Base-by-base conservation (phyloP, 92 coral and sea anemone species). In the Porites lobata region DNA sequence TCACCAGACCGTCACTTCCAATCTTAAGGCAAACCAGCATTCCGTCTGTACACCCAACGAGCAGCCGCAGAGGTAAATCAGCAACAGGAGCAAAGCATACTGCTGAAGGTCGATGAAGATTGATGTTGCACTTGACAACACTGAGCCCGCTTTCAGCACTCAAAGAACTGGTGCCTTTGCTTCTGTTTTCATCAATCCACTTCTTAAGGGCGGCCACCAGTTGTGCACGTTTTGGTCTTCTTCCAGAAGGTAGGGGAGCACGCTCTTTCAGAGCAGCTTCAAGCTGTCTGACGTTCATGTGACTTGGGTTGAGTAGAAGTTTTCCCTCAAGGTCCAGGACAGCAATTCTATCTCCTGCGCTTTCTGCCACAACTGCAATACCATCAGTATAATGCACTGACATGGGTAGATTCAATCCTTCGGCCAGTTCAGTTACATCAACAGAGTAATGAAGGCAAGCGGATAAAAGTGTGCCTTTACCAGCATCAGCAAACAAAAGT, bases 401-500 rank as follows among this genome's bases (percentile, higher is more conserved):
- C 87, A 59, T 61, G 57, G 80, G 87, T n/a, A 83, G 72, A 11
- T 70, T 51, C 67, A 71, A 71, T 14, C 79, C 87, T 70, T 83
- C 72, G 8, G 79, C 79, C 66, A 83, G 50, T 51, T 83, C 87
- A 7, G 58, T 52, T 18, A 29, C 87, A 54, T 83, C 87, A 71
- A 83, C 63, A 57, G 87, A 79, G 66, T 83, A 82, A 70, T 71
- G 78, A 24, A 70, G 86, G 38, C 69, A 78, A 9, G 78, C 86
- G 9, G 78, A 62, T 24, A 78, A 59, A 78, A 78, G 69, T 11
- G 69, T 21, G 43, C 83, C 83, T 32, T 78, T 78, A 17, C 66
- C 72, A 26, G 77, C 77, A 54, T 69, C 76, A 58, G 64, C 83
- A 79, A 79, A 59, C 24, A 79, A 71, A 6, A 43, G 59, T 79